Conservation (phyloP, 2,888 invertebrate species). For the Cremastinae sp. region DNA sequence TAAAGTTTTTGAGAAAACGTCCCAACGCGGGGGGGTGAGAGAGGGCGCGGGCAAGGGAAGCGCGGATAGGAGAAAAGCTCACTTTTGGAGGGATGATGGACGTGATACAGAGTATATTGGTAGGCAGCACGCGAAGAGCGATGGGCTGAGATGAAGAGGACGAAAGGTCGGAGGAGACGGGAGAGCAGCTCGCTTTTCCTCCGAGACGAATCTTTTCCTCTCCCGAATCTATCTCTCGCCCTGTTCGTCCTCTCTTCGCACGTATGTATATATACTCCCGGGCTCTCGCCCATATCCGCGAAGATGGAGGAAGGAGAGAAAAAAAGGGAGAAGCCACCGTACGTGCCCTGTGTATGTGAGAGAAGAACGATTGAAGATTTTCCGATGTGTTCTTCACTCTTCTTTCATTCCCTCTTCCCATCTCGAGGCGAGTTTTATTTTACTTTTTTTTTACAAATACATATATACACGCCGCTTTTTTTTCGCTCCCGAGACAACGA, state of each 20-base stretch:
- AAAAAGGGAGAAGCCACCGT: conserved; percentile 39
- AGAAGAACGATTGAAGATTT: conserved; percentile 55
- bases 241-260: conserved; percentile 27
- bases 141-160: conserved; percentile 40
- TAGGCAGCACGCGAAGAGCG: conserved; percentile 48
- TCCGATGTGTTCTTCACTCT: neutral
- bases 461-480: too few relatives aligned
- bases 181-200: conserved; percentile 33
- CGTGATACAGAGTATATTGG: conserved; percentile 36
- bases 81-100: conserved; percentile 27
- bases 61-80: conserved; percentile 55
- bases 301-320: conserved; percentile 16
- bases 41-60: too few relatives aligned
- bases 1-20: conserved; percentile 23
- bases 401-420: too few relatives aligned
- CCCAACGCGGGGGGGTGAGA: conserved; percentile 4
- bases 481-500: conserved; percentile 38
- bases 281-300: neutral
- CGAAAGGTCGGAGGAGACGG: conserved; percentile 31
- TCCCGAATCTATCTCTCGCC: conserved; percentile 11
- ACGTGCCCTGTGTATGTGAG: conserved; percentile 32
- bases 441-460: too few relatives aligned
- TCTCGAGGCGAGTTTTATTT: neutral
- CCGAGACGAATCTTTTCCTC: conserved; percentile 41
- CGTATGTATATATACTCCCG: too few relatives aligned